These are phyloP conservation scores for Saccostrea glomerata DNA, from an alignment of 1,140 invertebrate genomes.

Conservation along the genomic window DNA sequence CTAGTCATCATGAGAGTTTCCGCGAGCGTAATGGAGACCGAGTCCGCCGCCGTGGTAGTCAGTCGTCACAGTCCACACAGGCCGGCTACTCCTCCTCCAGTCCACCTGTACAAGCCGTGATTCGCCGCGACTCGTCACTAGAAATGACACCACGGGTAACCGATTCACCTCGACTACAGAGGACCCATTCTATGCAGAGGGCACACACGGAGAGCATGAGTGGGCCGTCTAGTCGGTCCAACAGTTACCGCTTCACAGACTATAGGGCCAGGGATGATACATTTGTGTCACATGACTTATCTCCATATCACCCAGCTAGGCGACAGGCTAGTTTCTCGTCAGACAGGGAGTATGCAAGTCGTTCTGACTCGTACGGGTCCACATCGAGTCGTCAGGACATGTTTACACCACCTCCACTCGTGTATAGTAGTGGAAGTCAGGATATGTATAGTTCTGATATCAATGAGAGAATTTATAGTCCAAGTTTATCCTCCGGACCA, in stretches of 20 bases:
- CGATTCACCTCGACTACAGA: slow-evolving; percentile 71
- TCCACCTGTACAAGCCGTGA: slow-evolving; percentile 65
- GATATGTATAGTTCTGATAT: slow-evolving; percentile 34
- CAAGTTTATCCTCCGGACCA: slow-evolving; percentile 44
- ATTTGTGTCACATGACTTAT: slow-evolving; percentile 38
- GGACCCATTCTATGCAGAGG: slow-evolving; percentile 68
- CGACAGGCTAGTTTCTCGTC: slow-evolving; percentile 46
- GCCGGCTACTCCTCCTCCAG: slow-evolving; percentile 66
- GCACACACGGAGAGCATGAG: slow-evolving; percentile 61
- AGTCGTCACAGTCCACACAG: slow-evolving; percentile 68
- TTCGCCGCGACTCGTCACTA: slow-evolving; percentile 69
- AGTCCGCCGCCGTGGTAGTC: slow-evolving; percentile 65
- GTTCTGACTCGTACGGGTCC: slow-evolving; percentile 56
- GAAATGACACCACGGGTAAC: slow-evolving; percentile 72
- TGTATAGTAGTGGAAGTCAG: slow-evolving; percentile 6
- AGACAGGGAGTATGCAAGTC: slow-evolving; percentile 55
- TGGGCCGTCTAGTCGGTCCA: slow-evolving; percentile 58
- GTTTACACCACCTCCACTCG: slow-evolving; percentile 48
- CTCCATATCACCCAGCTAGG: not conserved
- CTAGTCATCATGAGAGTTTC: slow-evolving; percentile 70
- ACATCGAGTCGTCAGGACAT: slow-evolving; percentile 41
- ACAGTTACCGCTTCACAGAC: slow-evolving; percentile 63
- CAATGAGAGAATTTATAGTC: slow-evolving; percentile 55
- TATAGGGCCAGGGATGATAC: slow-evolving; percentile 58
- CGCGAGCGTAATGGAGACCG: slow-evolving; percentile 65